Evolutionary conservation across 2,888 invertebrate genomes (phyloP), one percentile per base, ranked within the genome.

Genomic region (Sepioteuthis lessoniana): DNA sequence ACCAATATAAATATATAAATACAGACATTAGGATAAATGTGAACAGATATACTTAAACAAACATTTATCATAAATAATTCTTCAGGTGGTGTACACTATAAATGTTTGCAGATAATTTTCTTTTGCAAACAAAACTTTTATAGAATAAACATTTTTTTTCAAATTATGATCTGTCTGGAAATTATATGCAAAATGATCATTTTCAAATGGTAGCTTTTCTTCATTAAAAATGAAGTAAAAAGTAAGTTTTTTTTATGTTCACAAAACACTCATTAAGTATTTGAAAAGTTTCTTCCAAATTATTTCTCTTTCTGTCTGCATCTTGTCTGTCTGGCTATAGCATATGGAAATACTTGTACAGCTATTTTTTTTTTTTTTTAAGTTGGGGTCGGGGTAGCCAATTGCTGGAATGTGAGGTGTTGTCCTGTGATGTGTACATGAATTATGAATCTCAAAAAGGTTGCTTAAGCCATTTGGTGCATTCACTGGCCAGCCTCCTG

Each of bases 261-360:
- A n/a, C 31, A 76, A 76, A 76, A 76, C 76, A n/a, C 55, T 76
- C n/a, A 76, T n/a, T 76, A 55, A 21, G n/a, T n/a, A 76, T 76
- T n/a, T n/a, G n/a, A 35, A 76, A 16, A n/a, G n/a, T 76, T n/a
- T n/a, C n/a, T 76, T n/a, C 76, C 76, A 91, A 47, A 91, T 35
- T 42, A 91, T 47, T 46, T 91, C 47, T 91, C 47, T 91, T 91
- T 91, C 31, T 46, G 47, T 31, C 42, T 91, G 91, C 91, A 46
- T 76, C 76, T 76, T 76, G n/a, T 76, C 76, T 13, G 91, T 38
- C 47, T 91, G 91, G 42, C 91, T 91, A n/a, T n/a, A 76, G n/a
- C 76, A 76, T 76, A 76, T 76, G 76, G 76, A 76, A 76, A 76
- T 76, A 76, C n/a, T 76, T 76, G 76, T 76, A 76, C 76, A n/a